These are phyloP conservation scores for Drosophila nasuta DNA, from an alignment of 1,140 invertebrate genomes.

Conservation along the genomic window DNA sequence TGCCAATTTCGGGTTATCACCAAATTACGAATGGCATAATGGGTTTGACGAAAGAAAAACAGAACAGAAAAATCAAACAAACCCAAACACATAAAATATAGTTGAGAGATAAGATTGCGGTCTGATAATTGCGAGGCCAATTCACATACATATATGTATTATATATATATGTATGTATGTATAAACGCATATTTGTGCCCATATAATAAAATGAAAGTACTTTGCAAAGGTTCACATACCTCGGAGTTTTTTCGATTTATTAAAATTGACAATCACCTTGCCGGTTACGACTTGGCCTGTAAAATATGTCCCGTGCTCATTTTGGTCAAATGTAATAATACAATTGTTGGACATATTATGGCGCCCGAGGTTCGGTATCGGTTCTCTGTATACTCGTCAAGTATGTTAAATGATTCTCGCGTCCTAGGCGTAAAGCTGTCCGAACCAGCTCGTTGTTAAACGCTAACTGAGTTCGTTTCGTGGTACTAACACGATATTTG, in stretches of 20 bases:
- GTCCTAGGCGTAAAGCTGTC: constrained; percentile 16
- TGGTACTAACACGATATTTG: constrained; percentile 22
- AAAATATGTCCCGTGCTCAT: constrained; percentile 86
- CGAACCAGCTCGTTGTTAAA: constrained; percentile 54
- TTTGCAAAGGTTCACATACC: constrained; percentile 61
- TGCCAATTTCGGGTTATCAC: constrained; percentile 50
- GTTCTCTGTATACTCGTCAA: neutral
- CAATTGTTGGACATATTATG: constrained; percentile 77
- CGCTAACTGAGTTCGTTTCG: constrained; percentile 49
- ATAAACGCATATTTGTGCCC: too few relatives aligned
- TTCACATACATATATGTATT: neutral
- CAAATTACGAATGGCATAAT: constrained; percentile 52
- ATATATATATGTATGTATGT: too few relatives aligned
- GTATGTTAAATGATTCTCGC: neutral
- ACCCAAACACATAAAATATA: constrained; percentile 34
- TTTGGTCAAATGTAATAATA: constrained; percentile 86
- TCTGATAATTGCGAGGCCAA: constrained; percentile 40
- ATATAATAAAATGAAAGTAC: neutral
- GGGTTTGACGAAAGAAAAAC: constrained; percentile 47
- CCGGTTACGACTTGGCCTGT: constrained; percentile 86
- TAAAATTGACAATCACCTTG: constrained; percentile 85
- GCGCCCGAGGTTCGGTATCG: neutral
- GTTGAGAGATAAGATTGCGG: constrained; percentile 56
- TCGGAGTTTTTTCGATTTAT: constrained; percentile 85
- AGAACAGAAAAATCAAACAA: constrained; percentile 25